A percentile compares a stretch with the other conserved stretches of the same genome.
These are phyloP conservation scores for Notospermus geniculatus DNA, from an alignment of 1,140 invertebrate genomes.

Conservation along the genomic window DNA sequence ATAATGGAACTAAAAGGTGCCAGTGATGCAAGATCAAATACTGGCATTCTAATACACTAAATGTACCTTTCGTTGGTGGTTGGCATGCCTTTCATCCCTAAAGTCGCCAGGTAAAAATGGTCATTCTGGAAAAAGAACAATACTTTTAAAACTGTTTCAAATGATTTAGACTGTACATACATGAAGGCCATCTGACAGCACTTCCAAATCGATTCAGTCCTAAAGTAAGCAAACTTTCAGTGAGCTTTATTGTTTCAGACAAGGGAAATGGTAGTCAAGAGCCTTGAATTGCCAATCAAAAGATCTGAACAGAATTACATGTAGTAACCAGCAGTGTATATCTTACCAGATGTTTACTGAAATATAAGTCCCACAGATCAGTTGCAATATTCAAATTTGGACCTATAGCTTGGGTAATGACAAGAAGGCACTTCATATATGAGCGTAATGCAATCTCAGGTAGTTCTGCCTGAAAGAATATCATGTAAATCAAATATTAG, in stretches of 20 bases:
- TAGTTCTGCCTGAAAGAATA: slow-evolving; percentile 12
- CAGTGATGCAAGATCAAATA: too few species aligned
- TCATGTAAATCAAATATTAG: too few species aligned
- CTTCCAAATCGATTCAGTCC: too few species aligned
- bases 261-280: too few species aligned
- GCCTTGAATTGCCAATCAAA: too few species aligned
- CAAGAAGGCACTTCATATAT: slow-evolving; percentile 23
- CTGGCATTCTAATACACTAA: too few species aligned
- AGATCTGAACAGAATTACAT: background rate
- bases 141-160: background rate
- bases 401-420: slow-evolving; percentile 22
- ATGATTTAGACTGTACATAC: too few species aligned
- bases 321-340: background rate
- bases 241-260: too few species aligned
- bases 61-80: slow-evolving; percentile 13
- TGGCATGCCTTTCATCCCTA: slow-evolving; percentile 14
- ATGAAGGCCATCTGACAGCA: too few species aligned
- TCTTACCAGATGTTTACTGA: slow-evolving; percentile 30
- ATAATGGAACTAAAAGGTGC: too few species aligned
- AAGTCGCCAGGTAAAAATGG: slow-evolving; percentile 10
- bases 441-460: slow-evolving; percentile 21
- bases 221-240: too few species aligned
- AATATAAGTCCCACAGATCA: slow-evolving; percentile 30
- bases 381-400: slow-evolving; percentile 24
- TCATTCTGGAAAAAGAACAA: slow-evolving; percentile 16